Evolutionary conservation across 2,888 invertebrate species (phyloP), one percentile per base, ranked within the genome.

Genomic region (Agriopis marginaria): DNA sequence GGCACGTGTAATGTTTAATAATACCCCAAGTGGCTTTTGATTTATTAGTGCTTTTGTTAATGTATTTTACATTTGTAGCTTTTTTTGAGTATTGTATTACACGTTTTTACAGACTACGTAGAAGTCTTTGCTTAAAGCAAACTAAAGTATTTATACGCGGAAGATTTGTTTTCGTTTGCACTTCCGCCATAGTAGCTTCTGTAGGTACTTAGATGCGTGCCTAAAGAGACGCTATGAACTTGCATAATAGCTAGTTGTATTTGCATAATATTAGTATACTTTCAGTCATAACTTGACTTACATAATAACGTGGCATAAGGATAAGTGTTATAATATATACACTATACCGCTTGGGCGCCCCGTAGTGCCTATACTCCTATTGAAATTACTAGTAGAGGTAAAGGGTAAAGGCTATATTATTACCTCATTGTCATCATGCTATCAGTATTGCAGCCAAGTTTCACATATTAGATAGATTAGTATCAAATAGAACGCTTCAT

Each of bases 181-280:
- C 32, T 32, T 32, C 32, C 32, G 32, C 32, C 32, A 32, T 32
- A 32, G 32, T 32, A 32, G 32, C 32, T 32, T 32, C 32, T 32
- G 32, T 32, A 4, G 4, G 4, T 32, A 32, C 5, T 32, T 32
- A 32, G 3, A 32, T 32, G 17, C 17, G 3, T 32, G 5, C 32
- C 32, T 32, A 32, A 32, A 62, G 62, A 62, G 53, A 42, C 59
- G 59, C 60, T 55, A 49, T 45, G 17, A n/a, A 55, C 50, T 64
- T 64, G 55, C 55, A 61, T 64, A 61, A 64, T 69, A 55, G 45
- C 9, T n/a, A 47, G 39, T 55, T 47, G 3, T 11, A 64, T 68
- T 68, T 56, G 42, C 60, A 69, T 64, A 23, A 60, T 39, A 68
- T 69, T 64, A 63, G 40, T 58, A 62, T 17, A 63, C 58, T 67